These are phyloP conservation scores for Trichomycterus rosablanca DNA, from an alignment of 2,113 vertebrate genomes.

Conservation along the genomic window DNA sequence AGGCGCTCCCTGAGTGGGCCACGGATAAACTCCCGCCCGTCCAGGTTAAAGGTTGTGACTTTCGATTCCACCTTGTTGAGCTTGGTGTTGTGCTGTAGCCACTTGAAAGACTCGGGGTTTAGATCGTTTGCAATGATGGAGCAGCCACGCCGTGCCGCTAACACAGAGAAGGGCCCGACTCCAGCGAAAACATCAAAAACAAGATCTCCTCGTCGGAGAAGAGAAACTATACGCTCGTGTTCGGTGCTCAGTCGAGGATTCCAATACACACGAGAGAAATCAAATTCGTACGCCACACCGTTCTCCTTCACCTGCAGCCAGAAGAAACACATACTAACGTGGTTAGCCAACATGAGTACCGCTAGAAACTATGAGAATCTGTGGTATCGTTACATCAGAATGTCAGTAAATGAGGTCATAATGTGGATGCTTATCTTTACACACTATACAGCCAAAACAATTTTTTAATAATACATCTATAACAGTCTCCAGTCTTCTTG, in stretches of 20 bases:
- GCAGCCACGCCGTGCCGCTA: constrained; percentile 78
- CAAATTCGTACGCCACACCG: constrained; percentile 81
- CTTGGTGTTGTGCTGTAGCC: constrained; percentile 88
- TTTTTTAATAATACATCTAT: too few species aligned
- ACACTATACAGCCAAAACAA: too few species aligned
- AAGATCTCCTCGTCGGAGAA: constrained; percentile 71
- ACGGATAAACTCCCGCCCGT: constrained; percentile 83
- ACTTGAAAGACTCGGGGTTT: constrained; percentile 86
- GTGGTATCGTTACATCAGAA: too few species aligned
- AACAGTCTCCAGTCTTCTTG: too few species aligned
- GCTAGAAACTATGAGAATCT: too few species aligned
- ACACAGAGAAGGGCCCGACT: constrained; percentile 86
- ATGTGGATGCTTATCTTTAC: too few species aligned
- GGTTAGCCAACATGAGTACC: too few species aligned
- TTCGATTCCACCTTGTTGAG: constrained; percentile 83
- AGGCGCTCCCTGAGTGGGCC: constrained; percentile 79
- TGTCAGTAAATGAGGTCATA: too few species aligned
- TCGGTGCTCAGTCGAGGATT: constrained; percentile 93
- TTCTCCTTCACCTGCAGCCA: constrained; percentile 86
- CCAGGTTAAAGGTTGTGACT: constrained; percentile 80
- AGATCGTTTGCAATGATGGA: constrained; percentile 87
- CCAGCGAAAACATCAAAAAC: constrained; percentile 92
- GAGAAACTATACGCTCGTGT: constrained; percentile 75
- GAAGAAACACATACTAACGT: too few species aligned
- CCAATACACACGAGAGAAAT: constrained; percentile 96